Conservation (phyloP, 2,797 vertebrate species). For the Siniperca undulata region DNA sequence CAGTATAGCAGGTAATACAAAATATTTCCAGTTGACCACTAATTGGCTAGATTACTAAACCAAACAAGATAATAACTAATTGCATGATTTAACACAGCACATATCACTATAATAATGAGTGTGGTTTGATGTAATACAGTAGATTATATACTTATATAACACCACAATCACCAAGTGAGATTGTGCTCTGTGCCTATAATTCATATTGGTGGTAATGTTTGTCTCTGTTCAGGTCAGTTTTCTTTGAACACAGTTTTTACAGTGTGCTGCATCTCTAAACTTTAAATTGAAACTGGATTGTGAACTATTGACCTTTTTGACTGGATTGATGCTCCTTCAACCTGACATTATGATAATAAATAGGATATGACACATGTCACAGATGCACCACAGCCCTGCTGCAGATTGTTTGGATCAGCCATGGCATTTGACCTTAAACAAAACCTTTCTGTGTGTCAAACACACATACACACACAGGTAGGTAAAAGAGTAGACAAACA, state of each 20-base stretch:
- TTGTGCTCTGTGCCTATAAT: not conserved
- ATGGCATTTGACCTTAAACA: constrained; percentile 74
- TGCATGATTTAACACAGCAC: not conserved
- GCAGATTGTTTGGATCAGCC: constrained; percentile 57
- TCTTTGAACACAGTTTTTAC: not conserved
- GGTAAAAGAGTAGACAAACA: not conserved
- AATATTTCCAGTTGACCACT: not conserved
- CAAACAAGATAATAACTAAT: not conserved
- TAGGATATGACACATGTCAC: constrained; percentile 74
- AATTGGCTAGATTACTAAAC: not conserved
- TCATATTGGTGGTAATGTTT: not conserved
- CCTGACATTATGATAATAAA: constrained; percentile 73
- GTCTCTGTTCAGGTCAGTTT: not conserved
- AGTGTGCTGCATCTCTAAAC: constrained; percentile 8
- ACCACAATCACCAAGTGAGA: not conserved
- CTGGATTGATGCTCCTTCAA: constrained; percentile 57
- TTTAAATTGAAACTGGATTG: constrained; percentile 26
- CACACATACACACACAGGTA: not conserved
- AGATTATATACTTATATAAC: not conserved
- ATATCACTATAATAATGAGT: not conserved
- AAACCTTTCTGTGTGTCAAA: constrained; percentile 52
- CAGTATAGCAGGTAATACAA: not conserved
- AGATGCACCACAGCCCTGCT: constrained; percentile 43
- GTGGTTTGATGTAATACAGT: not conserved
- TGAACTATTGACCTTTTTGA: constrained; percentile 61